Conservation (phyloP, 2,888 invertebrate species). For the Aspidiotus destructor region DNA sequence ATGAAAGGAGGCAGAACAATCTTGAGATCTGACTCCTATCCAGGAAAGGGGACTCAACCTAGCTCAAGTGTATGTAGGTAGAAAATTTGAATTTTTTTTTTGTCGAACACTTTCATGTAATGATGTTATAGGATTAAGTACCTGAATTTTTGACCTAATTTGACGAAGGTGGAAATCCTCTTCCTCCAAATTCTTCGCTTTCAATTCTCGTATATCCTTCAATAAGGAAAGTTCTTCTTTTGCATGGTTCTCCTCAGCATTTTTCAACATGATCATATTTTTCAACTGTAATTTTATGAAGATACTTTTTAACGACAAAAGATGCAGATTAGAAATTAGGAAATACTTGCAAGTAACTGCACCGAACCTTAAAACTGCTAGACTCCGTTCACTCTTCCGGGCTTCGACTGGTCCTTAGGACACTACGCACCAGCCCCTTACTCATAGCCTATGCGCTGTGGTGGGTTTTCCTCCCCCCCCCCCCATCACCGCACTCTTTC, state of each 20-base stretch:
- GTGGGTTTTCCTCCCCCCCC: too few relatives aligned
- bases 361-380: too few relatives aligned
- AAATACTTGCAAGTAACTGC: too few relatives aligned
- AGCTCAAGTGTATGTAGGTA: neutral
- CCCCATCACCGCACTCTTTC: too few relatives aligned
- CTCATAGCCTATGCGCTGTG: too few relatives aligned
- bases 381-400: too few relatives aligned
- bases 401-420: too few relatives aligned
- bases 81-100: neutral
- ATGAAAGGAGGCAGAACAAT: neutral
- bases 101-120: too few relatives aligned
- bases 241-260: constrained; percentile 71
- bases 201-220: constrained; percentile 60
- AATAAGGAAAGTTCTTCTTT: constrained; percentile 66
- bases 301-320: too few relatives aligned
- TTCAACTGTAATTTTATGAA: constrained; percentile 49
- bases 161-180: constrained; percentile 62
- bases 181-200: constrained; percentile 58
- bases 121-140: too few relatives aligned
- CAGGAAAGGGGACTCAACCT: neutral
- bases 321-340: too few relatives aligned
- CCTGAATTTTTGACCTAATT: constrained; percentile 44
- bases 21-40: neutral
- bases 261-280: constrained; percentile 67
- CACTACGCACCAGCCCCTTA: too few relatives aligned